Conservation (phyloP, 2,888 invertebrate species). For the Zele albiditarsus region DNA sequence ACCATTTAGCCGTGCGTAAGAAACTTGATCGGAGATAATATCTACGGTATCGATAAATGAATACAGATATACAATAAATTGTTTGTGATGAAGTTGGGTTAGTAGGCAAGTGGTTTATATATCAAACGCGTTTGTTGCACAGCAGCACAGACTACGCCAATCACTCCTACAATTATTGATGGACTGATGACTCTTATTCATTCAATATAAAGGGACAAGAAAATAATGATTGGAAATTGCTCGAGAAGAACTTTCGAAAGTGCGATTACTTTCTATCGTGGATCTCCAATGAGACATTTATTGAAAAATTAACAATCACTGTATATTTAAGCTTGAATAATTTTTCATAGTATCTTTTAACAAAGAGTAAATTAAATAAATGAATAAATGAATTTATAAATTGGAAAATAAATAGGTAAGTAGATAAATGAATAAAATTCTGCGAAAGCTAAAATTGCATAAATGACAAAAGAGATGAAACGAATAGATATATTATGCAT, state of each 20-base stretch:
- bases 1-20: conserved; percentile 9
- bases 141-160: background rate
- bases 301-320: conserved; percentile 6
- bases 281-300: conserved; percentile 21
- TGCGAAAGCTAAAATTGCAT: background rate
- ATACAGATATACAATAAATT: background rate
- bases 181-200: background rate
- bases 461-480: background rate
- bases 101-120: conserved; percentile 42
- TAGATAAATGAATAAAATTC: background rate
- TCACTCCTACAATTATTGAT: conserved; percentile 24
- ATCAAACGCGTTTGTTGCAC: conserved; percentile 11
- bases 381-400: too few relatives aligned
- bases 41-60: background rate
- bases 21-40: conserved; percentile 29
- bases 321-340: background rate
- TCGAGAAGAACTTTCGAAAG: background rate
- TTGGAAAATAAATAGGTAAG: too few relatives aligned
- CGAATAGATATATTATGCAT: background rate
- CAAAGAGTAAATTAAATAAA: too few relatives aligned
- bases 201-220: background rate
- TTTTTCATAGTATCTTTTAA: background rate
- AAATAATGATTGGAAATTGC: conserved; percentile 4
- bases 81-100: conserved; percentile 31
- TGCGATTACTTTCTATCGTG: conserved; percentile 22